Conservation (phyloP, 2,113 vertebrate species). For the Delphinapterus leucas region DNA sequence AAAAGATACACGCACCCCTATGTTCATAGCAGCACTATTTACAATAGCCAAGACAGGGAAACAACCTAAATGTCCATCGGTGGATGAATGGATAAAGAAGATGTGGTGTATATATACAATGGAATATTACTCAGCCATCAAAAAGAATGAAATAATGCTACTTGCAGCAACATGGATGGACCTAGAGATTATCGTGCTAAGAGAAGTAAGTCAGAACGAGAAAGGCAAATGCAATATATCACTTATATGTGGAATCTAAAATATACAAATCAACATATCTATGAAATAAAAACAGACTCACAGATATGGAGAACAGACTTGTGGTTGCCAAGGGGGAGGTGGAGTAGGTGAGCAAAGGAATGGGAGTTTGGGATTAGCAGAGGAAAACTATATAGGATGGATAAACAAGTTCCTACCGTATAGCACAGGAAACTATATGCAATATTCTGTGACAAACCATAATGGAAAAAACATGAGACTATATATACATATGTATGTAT, state of each 20-base stretch:
- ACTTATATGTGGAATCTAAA: neutral
- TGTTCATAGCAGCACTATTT: neutral
- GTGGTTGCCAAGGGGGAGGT: neutral
- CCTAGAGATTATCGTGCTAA: neutral
- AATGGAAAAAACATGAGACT: neutral
- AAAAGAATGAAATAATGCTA: neutral
- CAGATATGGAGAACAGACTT: neutral
- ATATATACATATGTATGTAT: neutral
- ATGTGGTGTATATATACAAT: too few relatives aligned
- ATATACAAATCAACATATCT: too few relatives aligned
- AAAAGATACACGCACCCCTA: neutral
- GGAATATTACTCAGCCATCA: neutral
- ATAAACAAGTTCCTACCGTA: neutral
- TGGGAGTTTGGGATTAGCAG: neutral
- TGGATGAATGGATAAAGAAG: neutral
- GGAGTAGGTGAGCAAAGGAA: neutral
- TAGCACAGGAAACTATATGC: neutral
- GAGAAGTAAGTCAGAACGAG: neutral
- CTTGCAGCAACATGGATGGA: neutral
- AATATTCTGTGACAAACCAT: neutral
- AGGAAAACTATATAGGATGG: neutral
- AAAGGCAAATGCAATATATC: neutral
- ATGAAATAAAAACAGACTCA: neutral
- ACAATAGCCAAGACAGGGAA: neutral
- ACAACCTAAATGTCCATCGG: neutral